Evolutionary conservation across 2,888 invertebrate genomes (phyloP).

Genomic region (Cephalotes varians): DNA sequence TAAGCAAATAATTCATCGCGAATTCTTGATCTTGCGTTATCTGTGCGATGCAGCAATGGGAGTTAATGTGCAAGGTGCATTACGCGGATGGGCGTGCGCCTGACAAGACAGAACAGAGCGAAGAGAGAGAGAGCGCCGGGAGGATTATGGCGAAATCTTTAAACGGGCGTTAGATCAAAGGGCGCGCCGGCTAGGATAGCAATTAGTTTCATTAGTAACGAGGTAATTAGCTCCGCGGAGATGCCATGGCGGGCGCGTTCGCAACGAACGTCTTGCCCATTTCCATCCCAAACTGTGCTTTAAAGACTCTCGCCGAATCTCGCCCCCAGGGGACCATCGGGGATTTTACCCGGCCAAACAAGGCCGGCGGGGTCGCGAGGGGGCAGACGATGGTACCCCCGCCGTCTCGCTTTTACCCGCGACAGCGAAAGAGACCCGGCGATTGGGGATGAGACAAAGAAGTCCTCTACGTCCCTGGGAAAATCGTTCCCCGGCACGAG

Average conservation of each 20-base stretch:
- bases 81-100: constrained; percentile 47
- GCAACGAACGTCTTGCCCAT: background rate
- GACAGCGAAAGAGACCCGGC: background rate
- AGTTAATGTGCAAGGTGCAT: constrained; percentile 31
- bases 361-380: background rate
- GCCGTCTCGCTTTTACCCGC: background rate
- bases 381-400: background rate
- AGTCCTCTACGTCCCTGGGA: too few species aligned
- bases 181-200: constrained; percentile 67
- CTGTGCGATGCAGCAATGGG: background rate
- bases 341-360: constrained; percentile 29
- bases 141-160: constrained; percentile 70
- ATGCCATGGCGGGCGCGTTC: constrained; percentile 33
- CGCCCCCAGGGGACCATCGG: background rate
- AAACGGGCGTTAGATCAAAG: constrained; percentile 72
- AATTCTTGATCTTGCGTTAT: background rate
- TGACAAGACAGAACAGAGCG: constrained; percentile 52
- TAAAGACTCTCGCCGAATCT: constrained; percentile 30
- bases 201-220: constrained; percentile 77
- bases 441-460: too few species aligned
- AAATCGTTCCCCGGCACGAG: too few species aligned
- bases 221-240: constrained; percentile 75
- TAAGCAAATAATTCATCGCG: background rate
- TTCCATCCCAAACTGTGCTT: constrained; percentile 17
- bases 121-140: constrained; percentile 4